These are phyloP conservation scores for Agonopterix subpropinquella DNA, from an alignment of 2,888 invertebrate genomes.

Conservation along the genomic window DNA sequence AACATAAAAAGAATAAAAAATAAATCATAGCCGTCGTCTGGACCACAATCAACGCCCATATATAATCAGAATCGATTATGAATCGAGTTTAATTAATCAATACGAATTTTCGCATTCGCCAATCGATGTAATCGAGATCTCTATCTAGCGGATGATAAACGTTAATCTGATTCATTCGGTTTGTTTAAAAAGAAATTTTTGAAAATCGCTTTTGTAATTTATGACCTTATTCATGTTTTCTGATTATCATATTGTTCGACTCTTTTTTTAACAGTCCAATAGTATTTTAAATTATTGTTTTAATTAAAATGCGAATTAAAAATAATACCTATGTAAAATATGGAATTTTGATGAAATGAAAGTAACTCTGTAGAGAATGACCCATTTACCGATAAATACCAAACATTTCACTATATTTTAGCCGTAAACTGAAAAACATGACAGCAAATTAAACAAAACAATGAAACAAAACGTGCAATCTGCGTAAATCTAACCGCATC, in stretches of 20 bases:
- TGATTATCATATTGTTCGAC: not conserved
- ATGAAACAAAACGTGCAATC: conserved; percentile 12
- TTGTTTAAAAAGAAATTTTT: conserved; percentile 13
- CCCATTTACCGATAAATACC: no score
- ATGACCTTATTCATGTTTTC: not conserved
- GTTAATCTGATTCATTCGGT: conserved; percentile 10
- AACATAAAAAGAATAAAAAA: conserved; percentile 8
- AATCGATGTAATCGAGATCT: conserved; percentile 37
- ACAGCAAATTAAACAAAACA: conserved; percentile 1
- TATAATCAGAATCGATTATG: conserved; percentile 57
- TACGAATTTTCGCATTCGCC: conserved; percentile 30
- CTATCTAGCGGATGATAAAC: conserved; percentile 39
- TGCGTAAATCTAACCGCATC: conserved; percentile 27
- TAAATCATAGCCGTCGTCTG: conserved; percentile 34
- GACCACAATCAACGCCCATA: conserved; percentile 45
- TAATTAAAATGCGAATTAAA: no score
- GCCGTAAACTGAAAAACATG: not conserved
- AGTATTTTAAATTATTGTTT: no score
- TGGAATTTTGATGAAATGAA: no score
- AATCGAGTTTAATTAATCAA: conserved; percentile 52
- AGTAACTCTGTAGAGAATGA: no score
- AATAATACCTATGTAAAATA: no score
- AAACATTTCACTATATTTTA: not conserved
- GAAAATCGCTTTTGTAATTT: not conserved
- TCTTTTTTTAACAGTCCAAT: no score